Evolutionary conservation across 2,888 invertebrate species (phyloP).

Genomic region (Leptinotarsa rubiginosa): DNA sequence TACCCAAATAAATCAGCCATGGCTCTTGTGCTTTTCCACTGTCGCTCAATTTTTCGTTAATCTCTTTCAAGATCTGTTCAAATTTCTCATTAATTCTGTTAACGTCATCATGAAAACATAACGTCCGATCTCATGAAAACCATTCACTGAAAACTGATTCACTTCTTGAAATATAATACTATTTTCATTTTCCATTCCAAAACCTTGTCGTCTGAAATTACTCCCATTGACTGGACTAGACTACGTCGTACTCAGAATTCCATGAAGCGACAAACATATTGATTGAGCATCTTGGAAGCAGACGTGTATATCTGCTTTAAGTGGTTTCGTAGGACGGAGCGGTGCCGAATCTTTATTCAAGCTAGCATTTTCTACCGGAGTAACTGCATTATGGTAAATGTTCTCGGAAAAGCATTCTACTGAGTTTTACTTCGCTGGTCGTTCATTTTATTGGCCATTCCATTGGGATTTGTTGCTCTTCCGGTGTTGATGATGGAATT

Average conservation of each 20-base stretch:
- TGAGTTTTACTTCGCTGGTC: neutral
- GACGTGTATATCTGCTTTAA: conserved; percentile 25
- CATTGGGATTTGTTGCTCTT: neutral
- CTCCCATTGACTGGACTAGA: neutral
- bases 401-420: neutral
- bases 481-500: neutral
- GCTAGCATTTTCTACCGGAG: conserved; percentile 1
- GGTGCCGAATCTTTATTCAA: conserved; percentile 10
- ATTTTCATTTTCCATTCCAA: no score
- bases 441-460: neutral
- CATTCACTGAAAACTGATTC: no score
- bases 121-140: no score
- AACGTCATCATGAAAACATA: no score
- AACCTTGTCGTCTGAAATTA: no score
- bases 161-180: no score
- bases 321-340: neutral
- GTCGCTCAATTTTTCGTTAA: no score
- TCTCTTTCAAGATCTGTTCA: no score
- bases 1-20: no score
- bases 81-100: no score
- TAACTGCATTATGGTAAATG: neutral
- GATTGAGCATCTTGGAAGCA: conserved; percentile 14
- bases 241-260: neutral
- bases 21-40: no score
- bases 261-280: conserved; percentile 8